These are phyloP conservation scores for Leptestheria dahalacensis DNA, from an alignment of 1,140 invertebrate species.

Conservation along the genomic window DNA sequence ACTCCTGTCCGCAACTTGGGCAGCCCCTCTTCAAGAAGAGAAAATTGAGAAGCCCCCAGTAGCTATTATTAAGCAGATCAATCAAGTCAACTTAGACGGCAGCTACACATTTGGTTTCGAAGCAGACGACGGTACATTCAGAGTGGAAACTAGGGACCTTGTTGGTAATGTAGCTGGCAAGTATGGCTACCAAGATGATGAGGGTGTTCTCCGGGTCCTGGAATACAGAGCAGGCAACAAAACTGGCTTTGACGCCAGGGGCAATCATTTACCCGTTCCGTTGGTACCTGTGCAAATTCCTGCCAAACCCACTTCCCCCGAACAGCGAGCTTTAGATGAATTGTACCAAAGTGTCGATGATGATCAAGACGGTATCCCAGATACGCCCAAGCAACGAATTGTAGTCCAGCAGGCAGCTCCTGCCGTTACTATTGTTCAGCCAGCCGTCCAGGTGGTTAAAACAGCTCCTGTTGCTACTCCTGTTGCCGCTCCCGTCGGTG, in stretches of 20 bases:
- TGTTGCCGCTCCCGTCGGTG: too few species aligned
- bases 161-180: slow-evolving; percentile 68
- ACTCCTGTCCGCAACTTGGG: not conserved
- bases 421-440: not conserved
- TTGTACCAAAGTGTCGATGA: slow-evolving; percentile 12
- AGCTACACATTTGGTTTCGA: slow-evolving; percentile 73
- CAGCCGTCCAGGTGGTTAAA: too few species aligned
- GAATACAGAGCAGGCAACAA: slow-evolving; percentile 51
- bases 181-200: slow-evolving; percentile 42
- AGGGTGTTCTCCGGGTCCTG: slow-evolving; percentile 51
- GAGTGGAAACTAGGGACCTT: slow-evolving; percentile 70
- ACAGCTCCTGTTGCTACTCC: too few species aligned
- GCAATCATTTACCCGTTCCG: slow-evolving; percentile 14
- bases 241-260: slow-evolving; percentile 38
- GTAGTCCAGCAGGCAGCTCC: not conserved
- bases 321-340: slow-evolving; percentile 8
- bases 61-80: slow-evolving; percentile 54
- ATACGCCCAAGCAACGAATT: not conserved
- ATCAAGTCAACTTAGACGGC: slow-evolving; percentile 63
- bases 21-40: not conserved
- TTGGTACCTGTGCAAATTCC: not conserved
- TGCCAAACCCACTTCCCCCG: not conserved
- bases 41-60: slow-evolving; percentile 56
- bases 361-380: slow-evolving; percentile 15
- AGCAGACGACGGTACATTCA: slow-evolving; percentile 53